Evolutionary conservation across 2,888 invertebrate species (phyloP).

Genomic region (Pandemis corylana): DNA sequence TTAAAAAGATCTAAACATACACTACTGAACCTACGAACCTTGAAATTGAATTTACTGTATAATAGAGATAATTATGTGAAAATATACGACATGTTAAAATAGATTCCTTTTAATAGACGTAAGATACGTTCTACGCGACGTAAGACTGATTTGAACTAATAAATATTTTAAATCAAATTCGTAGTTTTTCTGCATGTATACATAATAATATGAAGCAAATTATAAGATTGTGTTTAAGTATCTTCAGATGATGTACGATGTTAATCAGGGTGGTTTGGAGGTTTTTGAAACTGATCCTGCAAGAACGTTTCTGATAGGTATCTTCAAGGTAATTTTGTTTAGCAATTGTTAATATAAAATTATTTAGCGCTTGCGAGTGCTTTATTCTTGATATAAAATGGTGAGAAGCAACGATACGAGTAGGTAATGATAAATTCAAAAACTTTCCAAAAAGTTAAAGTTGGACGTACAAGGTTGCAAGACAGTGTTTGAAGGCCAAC

Average conservation of each 20-base stretch:
- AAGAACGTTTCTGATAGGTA: neutral
- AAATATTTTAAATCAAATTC: slow-evolving; percentile 27
- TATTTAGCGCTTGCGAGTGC: neutral
- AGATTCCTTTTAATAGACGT: neutral
- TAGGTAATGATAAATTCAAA: neutral
- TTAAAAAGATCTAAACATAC: neutral
- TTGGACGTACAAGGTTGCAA: slow-evolving; percentile 12
- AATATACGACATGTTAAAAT: neutral
- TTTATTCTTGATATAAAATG: neutral
- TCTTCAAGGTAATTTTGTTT: neutral
- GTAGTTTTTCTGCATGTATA: neutral
- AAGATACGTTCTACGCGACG: slow-evolving; percentile 20
- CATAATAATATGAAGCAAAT: no score
- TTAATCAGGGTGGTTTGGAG: no score
- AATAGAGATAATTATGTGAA: neutral
- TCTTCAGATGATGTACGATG: no score
- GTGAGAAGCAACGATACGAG: neutral
- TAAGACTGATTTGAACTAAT: slow-evolving; percentile 45
- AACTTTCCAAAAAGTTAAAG: slow-evolving; percentile 12
- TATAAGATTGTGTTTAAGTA: no score
- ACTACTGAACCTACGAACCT: neutral
- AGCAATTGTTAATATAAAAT: neutral
- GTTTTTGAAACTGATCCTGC: no score
- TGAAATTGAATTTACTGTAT: neutral
- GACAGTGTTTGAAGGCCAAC: slow-evolving; percentile 25